Conservation (phyloP, 2,113 vertebrate species). For the Accipiter cooperii region DNA sequence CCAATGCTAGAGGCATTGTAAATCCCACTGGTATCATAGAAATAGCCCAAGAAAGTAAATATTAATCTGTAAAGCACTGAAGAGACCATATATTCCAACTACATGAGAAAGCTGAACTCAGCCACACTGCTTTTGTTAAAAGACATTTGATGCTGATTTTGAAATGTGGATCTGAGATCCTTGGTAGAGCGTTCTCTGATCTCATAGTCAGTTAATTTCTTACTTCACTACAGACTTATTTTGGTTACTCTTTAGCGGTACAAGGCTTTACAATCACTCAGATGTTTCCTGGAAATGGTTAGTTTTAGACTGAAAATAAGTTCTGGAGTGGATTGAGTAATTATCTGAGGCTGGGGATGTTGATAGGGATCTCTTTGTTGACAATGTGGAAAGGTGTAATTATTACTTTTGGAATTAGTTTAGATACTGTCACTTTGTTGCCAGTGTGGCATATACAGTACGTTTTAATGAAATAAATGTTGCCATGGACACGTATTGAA, state of each 20-base stretch:
- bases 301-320: background rate
- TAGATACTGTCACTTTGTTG: background rate
- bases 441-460: background rate
- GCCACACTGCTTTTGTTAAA: background rate
- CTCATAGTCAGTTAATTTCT: background rate
- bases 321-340: background rate
- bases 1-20: background rate
- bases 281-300: background rate
- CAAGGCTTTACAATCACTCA: background rate
- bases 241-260: background rate
- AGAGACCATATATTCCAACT: background rate
- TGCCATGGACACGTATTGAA: background rate
- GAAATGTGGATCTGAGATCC: background rate
- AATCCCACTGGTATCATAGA: background rate
- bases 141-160: background rate
- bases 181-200: background rate
- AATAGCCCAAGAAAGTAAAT: background rate
- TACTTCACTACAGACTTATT: background rate
- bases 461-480: background rate
- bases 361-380: slow-evolving; percentile 13
- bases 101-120: background rate
- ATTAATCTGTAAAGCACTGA: background rate
- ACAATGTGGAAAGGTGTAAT: background rate
- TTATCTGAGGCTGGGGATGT: background rate
- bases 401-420: slow-evolving; percentile 4